phyloP scores from a whole-genome alignment of 2,797 vertebrate genomes.

The Melopsittacus undulatus region DNA sequence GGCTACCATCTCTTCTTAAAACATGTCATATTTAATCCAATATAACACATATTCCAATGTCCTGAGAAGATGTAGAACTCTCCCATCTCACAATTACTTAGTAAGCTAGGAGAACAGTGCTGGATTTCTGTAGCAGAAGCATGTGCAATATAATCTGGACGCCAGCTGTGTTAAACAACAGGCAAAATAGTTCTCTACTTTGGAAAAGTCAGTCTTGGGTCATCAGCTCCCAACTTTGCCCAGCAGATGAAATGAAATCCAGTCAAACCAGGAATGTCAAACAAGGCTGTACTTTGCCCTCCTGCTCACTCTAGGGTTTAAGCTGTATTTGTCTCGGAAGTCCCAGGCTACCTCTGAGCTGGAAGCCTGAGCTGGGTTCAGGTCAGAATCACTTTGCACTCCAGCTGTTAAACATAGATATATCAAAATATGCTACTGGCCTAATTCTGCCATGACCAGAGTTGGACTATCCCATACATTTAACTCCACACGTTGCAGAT shows the following conservation, averaged over 20 bases:
- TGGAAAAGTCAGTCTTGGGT: background rate
- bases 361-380: background rate
- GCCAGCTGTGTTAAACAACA: background rate
- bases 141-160: background rate
- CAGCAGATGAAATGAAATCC: background rate
- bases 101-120: background rate
- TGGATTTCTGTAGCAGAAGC: background rate
- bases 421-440: background rate
- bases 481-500: background rate
- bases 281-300: background rate
- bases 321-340: background rate
- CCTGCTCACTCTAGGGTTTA: background rate
- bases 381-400: background rate
- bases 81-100: background rate
- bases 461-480: background rate
- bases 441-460: background rate
- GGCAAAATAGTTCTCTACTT: background rate
- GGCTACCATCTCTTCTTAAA: background rate
- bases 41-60: background rate
- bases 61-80: background rate
- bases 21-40: background rate
- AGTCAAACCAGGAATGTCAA: background rate
- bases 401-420: background rate
- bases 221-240: background rate
- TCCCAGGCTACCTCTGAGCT: background rate